Conservation (phyloP, 2,797 vertebrate species). For the Chiloscyllium punctatum region DNA sequence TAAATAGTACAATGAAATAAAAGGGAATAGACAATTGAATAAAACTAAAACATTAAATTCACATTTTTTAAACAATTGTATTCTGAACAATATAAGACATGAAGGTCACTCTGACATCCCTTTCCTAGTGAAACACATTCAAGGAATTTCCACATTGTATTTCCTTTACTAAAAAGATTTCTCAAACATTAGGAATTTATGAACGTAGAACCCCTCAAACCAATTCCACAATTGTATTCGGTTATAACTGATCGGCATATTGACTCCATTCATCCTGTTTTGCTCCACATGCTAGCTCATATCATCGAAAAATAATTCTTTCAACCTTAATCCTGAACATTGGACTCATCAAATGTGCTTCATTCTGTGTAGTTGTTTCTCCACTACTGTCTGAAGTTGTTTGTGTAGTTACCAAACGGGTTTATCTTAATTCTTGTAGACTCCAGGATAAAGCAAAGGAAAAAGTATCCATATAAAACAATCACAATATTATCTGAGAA, state of each 20-base stretch:
- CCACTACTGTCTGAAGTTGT: not conserved
- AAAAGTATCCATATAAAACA: not conserved
- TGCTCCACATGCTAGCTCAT: not conserved
- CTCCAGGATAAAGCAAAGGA: not conserved
- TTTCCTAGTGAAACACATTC: not conserved
- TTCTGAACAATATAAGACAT: not conserved
- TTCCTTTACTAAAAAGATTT: not conserved
- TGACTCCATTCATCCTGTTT: not conserved
- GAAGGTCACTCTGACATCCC: not conserved
- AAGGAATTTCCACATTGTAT: not conserved
- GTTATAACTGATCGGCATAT: not conserved
- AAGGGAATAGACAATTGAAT: not conserved
- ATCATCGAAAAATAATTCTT: not conserved
- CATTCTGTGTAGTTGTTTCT: not conserved
- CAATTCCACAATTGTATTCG: not conserved
- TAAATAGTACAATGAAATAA: not conserved
- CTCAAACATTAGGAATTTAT: not conserved
- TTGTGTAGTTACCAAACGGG: not conserved
- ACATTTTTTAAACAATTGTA: not conserved
- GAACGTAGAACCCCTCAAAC: not conserved
- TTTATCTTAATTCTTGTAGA: not conserved
- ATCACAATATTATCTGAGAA: not conserved
- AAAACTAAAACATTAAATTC: not conserved
- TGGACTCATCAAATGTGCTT: not conserved
- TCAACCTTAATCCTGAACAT: not conserved